Evolutionary conservation across 1,140 invertebrate genomes (phyloP), one percentile per base, ranked within the genome.

Genomic region (Neelides sp.): DNA sequence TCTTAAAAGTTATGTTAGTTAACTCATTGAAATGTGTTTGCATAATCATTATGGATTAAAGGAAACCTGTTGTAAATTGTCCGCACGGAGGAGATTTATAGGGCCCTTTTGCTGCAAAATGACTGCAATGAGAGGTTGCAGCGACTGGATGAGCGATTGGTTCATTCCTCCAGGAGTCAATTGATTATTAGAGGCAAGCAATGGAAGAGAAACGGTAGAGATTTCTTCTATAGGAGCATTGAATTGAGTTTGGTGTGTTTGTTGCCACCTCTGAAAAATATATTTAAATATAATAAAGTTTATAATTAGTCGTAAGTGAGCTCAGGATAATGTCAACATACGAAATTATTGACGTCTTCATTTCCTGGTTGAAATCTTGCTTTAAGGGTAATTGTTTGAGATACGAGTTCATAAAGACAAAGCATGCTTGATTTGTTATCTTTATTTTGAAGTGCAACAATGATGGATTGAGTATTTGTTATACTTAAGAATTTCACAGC

Each of bases 61-160:
- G n/a, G n/a, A n/a, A 26, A 61, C 58, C 52, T 61, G 58, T 27
- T 52, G 48, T 24, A 61, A 54, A 50, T 55, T 57, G 22, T 61
- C 58, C 15, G 22, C 40, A 26, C 50, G 44, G 5, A 54, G 24
- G 4, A 61, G 30, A 4, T 51, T 36, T 5, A 61, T 39, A 13
- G 27, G 26, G 4, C 58, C 54, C 22, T 50, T 61, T 13, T 48
- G 41, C 15, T 57, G 32, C 15, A 42, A 44, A 34, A 55, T 17
- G n/a, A n/a, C 36, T 15, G 58, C 58, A 17, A 54, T 53, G 26
- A 61, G 27, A 27, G 58, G 55, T 7, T 34, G 44, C 10, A 57
- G 40, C n/a, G 23, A 44, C 28, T 48, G 54, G 52, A 28, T 41
- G 23, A 53, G 28, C 26, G 26, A 26, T 24, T 42, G 45, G 48